These are phyloP conservation scores for Epizoanthus scotinus DNA, from an alignment of 92 coral and sea anemone genomes.

Conservation along the genomic window DNA sequence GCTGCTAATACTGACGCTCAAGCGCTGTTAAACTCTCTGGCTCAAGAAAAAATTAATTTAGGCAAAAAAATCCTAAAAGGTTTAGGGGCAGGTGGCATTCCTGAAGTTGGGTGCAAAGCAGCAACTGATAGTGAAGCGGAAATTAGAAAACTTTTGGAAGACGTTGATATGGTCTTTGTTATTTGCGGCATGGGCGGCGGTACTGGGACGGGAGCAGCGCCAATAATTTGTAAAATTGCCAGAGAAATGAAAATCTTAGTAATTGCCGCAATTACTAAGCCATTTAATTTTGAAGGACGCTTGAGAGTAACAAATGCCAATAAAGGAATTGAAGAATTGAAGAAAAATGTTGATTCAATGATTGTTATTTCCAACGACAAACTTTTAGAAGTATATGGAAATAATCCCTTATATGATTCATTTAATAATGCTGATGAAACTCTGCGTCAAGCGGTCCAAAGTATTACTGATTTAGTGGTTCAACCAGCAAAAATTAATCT, in stretches of 20 bases:
- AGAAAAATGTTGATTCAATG: not conserved
- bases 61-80: not conserved
- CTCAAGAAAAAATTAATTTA: not conserved
- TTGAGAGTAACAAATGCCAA: not conserved
- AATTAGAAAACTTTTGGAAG: not conserved
- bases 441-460: not conserved
- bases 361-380: not conserved
- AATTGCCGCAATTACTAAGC: constrained; percentile 7
- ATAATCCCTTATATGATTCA: not conserved
- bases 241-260: not conserved
- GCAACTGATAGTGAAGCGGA: not conserved
- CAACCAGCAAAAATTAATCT: not conserved
- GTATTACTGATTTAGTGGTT: not conserved
- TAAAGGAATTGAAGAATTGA: not conserved
- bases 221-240: not conserved
- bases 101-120: not conserved
- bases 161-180: constrained; percentile 16
- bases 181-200: constrained; percentile 33
- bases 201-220: constrained; percentile 22
- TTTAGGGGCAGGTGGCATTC: constrained; percentile 10
- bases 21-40: not conserved
- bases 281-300: constrained; percentile 3
- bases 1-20: constrained; percentile 8
- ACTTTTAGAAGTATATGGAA: not conserved
- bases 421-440: not conserved